Conservation (phyloP, 2,113 vertebrate genomes). For the Eubucco bourcierii region DNA sequence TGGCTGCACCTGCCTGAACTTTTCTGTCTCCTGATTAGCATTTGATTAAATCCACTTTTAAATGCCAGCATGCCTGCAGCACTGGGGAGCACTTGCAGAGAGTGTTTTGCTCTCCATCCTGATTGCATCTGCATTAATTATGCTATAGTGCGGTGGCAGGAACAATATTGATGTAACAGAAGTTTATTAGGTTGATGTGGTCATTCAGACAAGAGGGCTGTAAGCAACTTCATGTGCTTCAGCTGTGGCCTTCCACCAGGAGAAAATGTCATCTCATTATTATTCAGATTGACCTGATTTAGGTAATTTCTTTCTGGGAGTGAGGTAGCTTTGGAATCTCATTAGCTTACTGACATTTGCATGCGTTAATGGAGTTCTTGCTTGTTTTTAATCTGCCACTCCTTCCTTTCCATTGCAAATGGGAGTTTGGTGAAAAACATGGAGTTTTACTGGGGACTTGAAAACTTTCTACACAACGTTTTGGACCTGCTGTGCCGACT, state of each 20-base stretch:
- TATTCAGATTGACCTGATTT: conserved; percentile 60
- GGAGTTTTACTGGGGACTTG: background rate
- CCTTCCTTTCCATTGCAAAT: background rate
- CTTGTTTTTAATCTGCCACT: background rate
- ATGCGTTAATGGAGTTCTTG: conserved; percentile 60
- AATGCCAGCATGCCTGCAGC: conserved; percentile 33
- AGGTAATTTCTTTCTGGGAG: conserved; percentile 42
- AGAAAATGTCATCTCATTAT: conserved; percentile 61
- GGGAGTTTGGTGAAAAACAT: background rate
- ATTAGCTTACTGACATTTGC: conserved; percentile 45
- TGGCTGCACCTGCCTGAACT: conserved; percentile 50
- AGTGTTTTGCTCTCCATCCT: conserved; percentile 60
- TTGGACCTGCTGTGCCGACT: background rate
- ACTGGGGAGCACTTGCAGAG: background rate
- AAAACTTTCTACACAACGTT: background rate
- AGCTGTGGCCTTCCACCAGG: background rate
- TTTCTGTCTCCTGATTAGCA: conserved; percentile 65
- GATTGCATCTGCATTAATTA: conserved; percentile 72
- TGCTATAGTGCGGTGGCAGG: conserved; percentile 45
- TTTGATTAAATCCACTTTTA: conserved; percentile 70
- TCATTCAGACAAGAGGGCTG: conserved; percentile 38
- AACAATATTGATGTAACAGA: conserved; percentile 70
- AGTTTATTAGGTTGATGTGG: conserved; percentile 67
- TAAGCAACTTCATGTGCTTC: background rate
- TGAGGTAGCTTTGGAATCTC: conserved; percentile 1